Evolutionary conservation across 2,888 invertebrate genomes (phyloP).

Genomic region (Pterostichus madidus): DNA sequence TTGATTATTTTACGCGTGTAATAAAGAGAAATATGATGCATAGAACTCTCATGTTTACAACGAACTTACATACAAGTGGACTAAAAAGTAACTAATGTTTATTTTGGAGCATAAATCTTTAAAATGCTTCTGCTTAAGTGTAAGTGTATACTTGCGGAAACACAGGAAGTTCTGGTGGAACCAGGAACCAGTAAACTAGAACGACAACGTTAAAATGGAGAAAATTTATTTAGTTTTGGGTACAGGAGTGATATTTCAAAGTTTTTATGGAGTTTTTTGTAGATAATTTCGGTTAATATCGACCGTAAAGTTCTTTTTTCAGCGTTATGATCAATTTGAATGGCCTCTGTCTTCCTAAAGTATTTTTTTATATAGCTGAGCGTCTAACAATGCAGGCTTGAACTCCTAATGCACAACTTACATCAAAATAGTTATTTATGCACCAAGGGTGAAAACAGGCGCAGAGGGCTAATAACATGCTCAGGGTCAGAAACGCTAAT

Average conservation of each 20-base stretch:
- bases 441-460: too few species aligned
- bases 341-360: too few species aligned
- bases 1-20: not conserved
- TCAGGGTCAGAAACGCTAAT: too few species aligned
- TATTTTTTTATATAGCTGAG: too few species aligned
- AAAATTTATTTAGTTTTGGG: conserved; percentile 27
- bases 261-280: conserved; percentile 20
- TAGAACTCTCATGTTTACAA: conserved; percentile 22
- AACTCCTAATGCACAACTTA: too few species aligned
- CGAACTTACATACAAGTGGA: conserved; percentile 15
- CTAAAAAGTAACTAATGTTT: conserved; percentile 47
- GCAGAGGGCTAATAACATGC: too few species aligned
- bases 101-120: conserved; percentile 55
- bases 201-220: conserved; percentile 11
- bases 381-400: too few species aligned
- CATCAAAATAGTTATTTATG: too few species aligned
- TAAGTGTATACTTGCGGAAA: conserved; percentile 21
- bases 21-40: not conserved
- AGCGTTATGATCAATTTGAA: not conserved
- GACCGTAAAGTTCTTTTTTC: conserved; percentile 13
- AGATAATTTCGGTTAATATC: conserved; percentile 21
- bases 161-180: conserved; percentile 38
- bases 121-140: conserved; percentile 47
- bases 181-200: conserved; percentile 16
- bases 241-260: conserved; percentile 17